Conservation (phyloP, 2,113 vertebrate genomes). For the Nibea albiflora region DNA sequence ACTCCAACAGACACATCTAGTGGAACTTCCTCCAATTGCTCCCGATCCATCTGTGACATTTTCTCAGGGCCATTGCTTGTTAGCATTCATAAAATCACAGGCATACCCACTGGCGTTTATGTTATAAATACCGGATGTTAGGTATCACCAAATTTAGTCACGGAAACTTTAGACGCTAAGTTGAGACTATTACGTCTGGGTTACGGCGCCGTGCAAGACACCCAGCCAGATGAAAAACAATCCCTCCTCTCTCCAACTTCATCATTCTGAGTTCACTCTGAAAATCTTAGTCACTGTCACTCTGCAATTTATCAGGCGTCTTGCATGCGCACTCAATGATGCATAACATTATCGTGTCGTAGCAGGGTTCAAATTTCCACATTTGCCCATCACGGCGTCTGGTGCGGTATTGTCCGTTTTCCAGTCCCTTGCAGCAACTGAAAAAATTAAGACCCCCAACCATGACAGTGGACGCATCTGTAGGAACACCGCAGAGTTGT, state of each 20-base stretch:
- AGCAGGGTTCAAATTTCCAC: neutral
- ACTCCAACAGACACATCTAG: slow-evolving; percentile 17
- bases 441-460: slow-evolving; percentile 84
- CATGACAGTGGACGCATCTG: slow-evolving; percentile 81
- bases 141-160: slow-evolving; percentile 18
- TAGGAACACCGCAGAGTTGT: slow-evolving; percentile 73
- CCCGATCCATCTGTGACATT: slow-evolving; percentile 36
- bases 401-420: slow-evolving; percentile 57
- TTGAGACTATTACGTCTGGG: neutral
- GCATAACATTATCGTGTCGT: slow-evolving; percentile 82
- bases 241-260: neutral
- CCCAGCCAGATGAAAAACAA: neutral
- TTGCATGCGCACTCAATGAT: slow-evolving; percentile 83
- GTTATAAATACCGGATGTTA: slow-evolving; percentile 37
- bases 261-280: neutral
- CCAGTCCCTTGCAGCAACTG: slow-evolving; percentile 86
- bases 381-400: neutral
- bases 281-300: neutral
- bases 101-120: slow-evolving; percentile 19
- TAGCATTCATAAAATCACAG: slow-evolving; percentile 69
- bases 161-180: neutral
- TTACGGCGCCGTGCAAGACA: neutral
- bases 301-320: neutral
- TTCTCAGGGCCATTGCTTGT: slow-evolving; percentile 54
- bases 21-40: slow-evolving; percentile 22